Conservation (phyloP, 2,113 vertebrate species). For the human (Homo sapiens) region GRCh38 chr16:69463001-69463500, state of each 20-base stretch:
- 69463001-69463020: too few species aligned
- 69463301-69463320: not conserved
- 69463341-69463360: not conserved
- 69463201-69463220: not conserved
- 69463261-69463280: not conserved
- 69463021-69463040: too few species aligned
- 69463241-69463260: not conserved
- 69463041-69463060: too few species aligned
- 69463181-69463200: slow-evolving; percentile 40
- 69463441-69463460: not conserved
- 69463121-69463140: slow-evolving; percentile 64
- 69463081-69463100: slow-evolving; percentile 66
- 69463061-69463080: too few species aligned
- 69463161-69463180: not conserved
- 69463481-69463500: not conserved
- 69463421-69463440: not conserved
- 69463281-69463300: not conserved
- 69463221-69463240: not conserved
- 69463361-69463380: not conserved
- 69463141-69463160: not conserved
- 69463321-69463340: not conserved
- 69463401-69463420: too few species aligned
- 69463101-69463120: slow-evolving; percentile 71
- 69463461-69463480: not conserved
- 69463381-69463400: not conserved